Conservation (phyloP, 2,113 vertebrate genomes). For the Colinus virginianus region DNA sequence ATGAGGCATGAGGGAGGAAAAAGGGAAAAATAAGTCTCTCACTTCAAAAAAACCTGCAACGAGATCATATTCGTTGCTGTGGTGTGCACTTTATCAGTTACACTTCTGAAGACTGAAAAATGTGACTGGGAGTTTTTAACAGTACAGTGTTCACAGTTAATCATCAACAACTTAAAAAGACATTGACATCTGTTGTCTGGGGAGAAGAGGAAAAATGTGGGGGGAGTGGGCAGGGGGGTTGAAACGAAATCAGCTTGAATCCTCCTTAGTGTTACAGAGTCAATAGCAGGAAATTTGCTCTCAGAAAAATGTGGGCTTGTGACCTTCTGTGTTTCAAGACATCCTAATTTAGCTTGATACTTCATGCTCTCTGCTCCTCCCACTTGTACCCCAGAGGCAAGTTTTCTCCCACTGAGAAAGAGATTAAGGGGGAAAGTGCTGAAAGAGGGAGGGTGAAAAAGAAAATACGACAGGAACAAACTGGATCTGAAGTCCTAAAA, state of each 20-base stretch:
- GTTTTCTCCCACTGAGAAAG: constrained; percentile 53
- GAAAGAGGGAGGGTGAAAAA: constrained; percentile 49
- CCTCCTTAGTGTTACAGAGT: constrained; percentile 58
- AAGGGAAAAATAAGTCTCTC: constrained; percentile 16
- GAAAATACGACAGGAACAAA: constrained; percentile 58
- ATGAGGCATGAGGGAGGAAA: constrained; percentile 30
- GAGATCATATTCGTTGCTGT: constrained; percentile 30
- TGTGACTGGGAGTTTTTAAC: constrained; percentile 60
- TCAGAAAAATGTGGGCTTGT: constrained; percentile 67
- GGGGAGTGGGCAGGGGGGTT: neutral
- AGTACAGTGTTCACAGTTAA: constrained; percentile 59
- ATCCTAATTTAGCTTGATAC: constrained; percentile 56
- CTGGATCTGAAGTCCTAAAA: constrained; percentile 65
- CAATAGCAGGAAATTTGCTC: constrained; percentile 73
- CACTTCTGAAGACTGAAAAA: constrained; percentile 69
- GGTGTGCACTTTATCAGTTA: constrained; percentile 55
- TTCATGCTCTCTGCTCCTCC: constrained; percentile 72
- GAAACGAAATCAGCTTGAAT: constrained; percentile 61
- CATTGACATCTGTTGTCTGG: constrained; percentile 71
- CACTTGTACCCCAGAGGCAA: constrained; percentile 66
- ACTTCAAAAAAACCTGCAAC: constrained; percentile 34
- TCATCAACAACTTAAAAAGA: constrained; percentile 72
- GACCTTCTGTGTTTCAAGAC: constrained; percentile 70
- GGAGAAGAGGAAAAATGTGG: constrained; percentile 50
- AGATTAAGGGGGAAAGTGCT: constrained; percentile 66